Evolutionary conservation across 1,140 invertebrate genomes (phyloP), one percentile per base, ranked within the genome.

Genomic region (Cydia strobilella): DNA sequence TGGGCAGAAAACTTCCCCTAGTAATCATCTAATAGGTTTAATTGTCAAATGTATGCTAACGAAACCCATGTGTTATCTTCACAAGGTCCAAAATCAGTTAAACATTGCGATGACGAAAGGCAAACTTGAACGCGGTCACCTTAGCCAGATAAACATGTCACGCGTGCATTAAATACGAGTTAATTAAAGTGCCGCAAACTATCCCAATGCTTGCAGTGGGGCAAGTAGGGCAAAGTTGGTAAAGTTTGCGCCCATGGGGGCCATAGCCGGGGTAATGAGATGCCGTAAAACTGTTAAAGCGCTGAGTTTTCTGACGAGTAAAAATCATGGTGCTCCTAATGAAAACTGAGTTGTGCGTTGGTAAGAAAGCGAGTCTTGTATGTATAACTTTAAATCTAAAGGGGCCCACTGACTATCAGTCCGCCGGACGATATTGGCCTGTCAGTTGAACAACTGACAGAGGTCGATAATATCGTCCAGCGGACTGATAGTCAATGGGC

Each of bases 191-290:
- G 75, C 66, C 51, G 79, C 78, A 78, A 81, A 81, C 75, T 75
- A 82, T 84, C 85, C 77, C 74, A 84, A 86, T 77, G 81, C 82
- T 86, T 82, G 83, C 84, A 88, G 87, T 86, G 86, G 85, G 82
- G 82, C 79, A 81, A 86, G 81, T 84, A 84, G 80, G 82, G 81
- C 79, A 20, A 83, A 86, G 83, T 90, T 84, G 83, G 83, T 81
- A 85, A 86, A 90, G 79, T 90, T 88, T 73, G 25, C 72, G 84
- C 88, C 77, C 86, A 0, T 39, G 81, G 79, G 86, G 75, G 62
- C 77, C 82, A 85, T 87, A 83, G 76, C 77, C 31, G 74, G 3
- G n/a, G 65, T 69, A 69, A 69, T 69, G 65, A 69, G 78, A 66
- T 45, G 77, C 18, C 73, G 76, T 54, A 72, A 76, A 77, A 63